Evolutionary conservation across 1,140 invertebrate genomes (phyloP), one percentile per base, ranked within the genome.

Genomic region (Ceratoteleas bidentatus): DNA sequence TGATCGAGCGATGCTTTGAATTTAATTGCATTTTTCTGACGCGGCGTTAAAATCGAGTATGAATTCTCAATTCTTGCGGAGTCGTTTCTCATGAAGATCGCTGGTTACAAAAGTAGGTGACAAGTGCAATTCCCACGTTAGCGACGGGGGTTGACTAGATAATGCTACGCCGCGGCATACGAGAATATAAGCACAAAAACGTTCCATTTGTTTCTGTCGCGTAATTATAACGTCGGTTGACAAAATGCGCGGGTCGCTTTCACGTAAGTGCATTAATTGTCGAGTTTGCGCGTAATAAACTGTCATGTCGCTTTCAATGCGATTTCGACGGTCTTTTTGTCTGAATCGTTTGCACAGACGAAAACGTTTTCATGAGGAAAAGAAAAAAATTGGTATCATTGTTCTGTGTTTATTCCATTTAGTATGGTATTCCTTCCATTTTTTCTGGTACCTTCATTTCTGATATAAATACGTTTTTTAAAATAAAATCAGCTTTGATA

Each of bases 211-310:
- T 47, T 64, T 57, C 9, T 34, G 14, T 2, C 13, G n/a, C 15
- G 64, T 77, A 77, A 77, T 82, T 76, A 82, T 40, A 61, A 50
- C 57, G 54, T 45, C 52, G 62, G 60, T 68, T 82, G 54, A 73
- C 50, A 73, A 83, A 56, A 70, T 49, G 58, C 53, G 24, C 38
- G 58, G 72, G 65, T 70, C 70, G 75, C 78, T 77, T 83, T 77
- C 74, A 69, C 69, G 64, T 64, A 81, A 81, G 56, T 77, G 80
- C 32, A 49, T 76, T 77, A 77, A 82, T 77, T 77, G 80, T 83
- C n/a, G 74, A 74, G 50, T 83, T 74, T 77, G 24, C 78, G 64
- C 78, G 66, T 70, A 65, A 72, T 68, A 65, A 56, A 58, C 50
- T 16, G 57, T 54, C 13, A 24, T 36, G 40, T 45, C 14, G 24